Base-by-base conservation (phyloP, 2,888 invertebrate genomes). In the Watsonalla cultraria region DNA sequence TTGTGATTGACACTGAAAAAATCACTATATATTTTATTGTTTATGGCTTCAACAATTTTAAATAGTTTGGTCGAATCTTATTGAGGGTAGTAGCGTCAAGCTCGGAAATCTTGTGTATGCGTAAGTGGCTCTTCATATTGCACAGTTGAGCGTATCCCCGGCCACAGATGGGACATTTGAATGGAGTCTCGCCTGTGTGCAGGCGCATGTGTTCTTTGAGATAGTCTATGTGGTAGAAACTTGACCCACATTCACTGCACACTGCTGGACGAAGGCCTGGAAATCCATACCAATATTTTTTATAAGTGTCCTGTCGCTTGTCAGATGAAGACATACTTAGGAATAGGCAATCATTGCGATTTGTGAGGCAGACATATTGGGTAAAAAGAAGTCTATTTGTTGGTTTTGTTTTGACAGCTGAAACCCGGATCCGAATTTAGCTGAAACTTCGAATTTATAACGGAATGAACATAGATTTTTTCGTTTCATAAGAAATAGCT, bases 101-200 rank as follows among this genome's bases (percentile, higher is more conserved):
- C 59, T 91, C 89, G 0, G 87, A 84, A 61, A 83, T 66, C 60
- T 77, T 79, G 56, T 91, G 91, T 58, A 80, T 85, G 45, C 85
- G 75, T 35, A 89, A 70, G 52, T 91, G 91, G 53, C 91, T 91
- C 60, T 86, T 90, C 90, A 91, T 90, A 58, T 91, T 91, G 45
- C 90, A 78, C 6, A 84, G 69, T 57, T 91, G 91, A 0, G 91
- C 89, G 46, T 90, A 91, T 0, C 91, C 91, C 48, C 86, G 65
- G 0, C 78, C 83, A 60, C 91, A 91, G 5, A 91, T 80, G 0
- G 91, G 91, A 55, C 91, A 91, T 63, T 89, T 88, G 64, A 83
- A 91, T 11, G 91, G 91, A 1, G 86, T 88, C 57, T 91, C 91
- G 0, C 91, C 91, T 0, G 91, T 91, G 54, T 91, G 91, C 1